phyloP scores from a whole-genome alignment of 2,113 vertebrate species.

The Xyliphius kryptos region DNA sequence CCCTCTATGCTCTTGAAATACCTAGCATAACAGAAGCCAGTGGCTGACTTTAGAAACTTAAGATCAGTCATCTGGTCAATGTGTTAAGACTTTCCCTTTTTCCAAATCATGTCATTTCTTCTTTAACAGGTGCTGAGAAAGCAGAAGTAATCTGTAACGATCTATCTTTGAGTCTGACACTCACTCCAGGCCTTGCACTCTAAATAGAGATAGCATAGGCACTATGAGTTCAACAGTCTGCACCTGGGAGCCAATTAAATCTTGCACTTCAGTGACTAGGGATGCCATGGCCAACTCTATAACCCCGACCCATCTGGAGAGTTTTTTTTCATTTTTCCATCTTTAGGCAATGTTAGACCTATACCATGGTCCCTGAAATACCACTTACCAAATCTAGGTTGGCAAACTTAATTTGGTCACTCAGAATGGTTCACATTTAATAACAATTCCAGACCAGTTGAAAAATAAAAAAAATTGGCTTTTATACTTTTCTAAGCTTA shows the following conservation, averaged over 20 bases:
- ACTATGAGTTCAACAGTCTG: conserved; percentile 42
- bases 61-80: conserved; percentile 38
- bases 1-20: too few species aligned
- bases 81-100: conserved; percentile 25
- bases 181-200: conserved; percentile 29
- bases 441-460: conserved; percentile 7
- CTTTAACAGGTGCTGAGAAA: conserved; percentile 26
- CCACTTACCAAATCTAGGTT: too few species aligned
- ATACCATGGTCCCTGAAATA: not conserved
- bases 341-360: not conserved
- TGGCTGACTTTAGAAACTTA: conserved; percentile 25
- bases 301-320: conserved; percentile 13
- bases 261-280: conserved; percentile 12
- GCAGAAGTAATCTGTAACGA: conserved; percentile 27
- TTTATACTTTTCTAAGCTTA: too few species aligned
- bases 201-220: conserved; percentile 32
- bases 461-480: too few species aligned
- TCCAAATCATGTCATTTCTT: conserved; percentile 23
- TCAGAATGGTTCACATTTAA: not conserved
- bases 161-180: conserved; percentile 32
- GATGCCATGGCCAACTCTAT: conserved; percentile 12
- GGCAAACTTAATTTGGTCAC: conserved; percentile 2
- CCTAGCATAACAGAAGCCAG: conserved; percentile 29
- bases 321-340: conserved; percentile 45
- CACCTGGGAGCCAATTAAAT: conserved; percentile 41